Conservation (phyloP, 2,113 vertebrate genomes). For the Alexandromys fortis region DNA sequence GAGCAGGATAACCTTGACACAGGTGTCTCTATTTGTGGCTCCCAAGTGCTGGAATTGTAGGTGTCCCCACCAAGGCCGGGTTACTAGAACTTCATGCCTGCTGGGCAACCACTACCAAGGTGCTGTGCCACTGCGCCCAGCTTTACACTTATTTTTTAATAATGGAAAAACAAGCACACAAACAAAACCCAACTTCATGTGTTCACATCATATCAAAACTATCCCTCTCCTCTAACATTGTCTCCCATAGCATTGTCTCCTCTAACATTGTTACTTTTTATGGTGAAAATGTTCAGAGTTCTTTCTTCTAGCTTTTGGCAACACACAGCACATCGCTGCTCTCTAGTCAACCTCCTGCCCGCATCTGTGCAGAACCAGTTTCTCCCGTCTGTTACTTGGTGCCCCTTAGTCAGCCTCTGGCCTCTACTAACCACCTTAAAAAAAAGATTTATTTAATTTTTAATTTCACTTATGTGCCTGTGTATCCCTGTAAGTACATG, state of each 20-base stretch:
- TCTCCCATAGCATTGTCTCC: background rate
- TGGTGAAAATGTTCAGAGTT: background rate
- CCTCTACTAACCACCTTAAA: background rate
- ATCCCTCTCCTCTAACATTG: background rate
- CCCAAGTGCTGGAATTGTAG: background rate
- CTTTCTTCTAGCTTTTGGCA: background rate
- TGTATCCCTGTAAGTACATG: background rate
- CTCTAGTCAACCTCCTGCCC: background rate
- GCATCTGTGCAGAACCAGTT: background rate
- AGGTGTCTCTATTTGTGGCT: background rate
- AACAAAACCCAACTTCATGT: background rate
- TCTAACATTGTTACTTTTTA: background rate
- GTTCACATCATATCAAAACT: background rate
- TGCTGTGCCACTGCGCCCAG: no score
- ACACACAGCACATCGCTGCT: background rate
- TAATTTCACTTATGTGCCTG: background rate
- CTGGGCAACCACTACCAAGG: background rate
- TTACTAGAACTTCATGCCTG: no score
- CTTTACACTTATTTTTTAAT: background rate
- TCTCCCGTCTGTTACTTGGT: background rate
- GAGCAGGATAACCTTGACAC: background rate
- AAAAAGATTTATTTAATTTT: background rate
- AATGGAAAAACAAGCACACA: background rate
- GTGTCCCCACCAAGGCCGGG: background rate
- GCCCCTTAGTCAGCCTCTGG: background rate